Evolutionary conservation across 2,888 invertebrate species (phyloP).

Genomic region (Amblyjoppa fuscipennis): DNA sequence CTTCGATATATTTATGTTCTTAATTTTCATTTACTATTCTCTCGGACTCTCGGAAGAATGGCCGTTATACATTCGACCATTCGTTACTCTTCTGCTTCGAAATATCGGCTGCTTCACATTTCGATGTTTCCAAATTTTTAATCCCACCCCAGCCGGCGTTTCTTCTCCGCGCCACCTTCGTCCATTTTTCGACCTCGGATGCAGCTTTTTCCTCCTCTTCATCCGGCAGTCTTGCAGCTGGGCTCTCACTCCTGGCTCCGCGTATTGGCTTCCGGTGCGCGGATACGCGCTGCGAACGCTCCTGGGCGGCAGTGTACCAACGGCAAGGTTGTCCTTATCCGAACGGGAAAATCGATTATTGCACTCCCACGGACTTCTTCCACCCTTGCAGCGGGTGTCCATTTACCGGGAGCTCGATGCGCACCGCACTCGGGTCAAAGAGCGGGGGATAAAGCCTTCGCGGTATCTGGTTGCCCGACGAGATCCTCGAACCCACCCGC

Average conservation of each 20-base stretch:
- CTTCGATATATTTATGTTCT: too few species aligned
- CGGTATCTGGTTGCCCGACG: slow-evolving; percentile 32
- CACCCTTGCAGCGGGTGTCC: not conserved
- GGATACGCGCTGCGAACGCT: not conserved
- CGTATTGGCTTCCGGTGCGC: slow-evolving; percentile 23
- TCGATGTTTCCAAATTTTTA: too few species aligned
- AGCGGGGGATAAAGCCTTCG: slow-evolving; percentile 41
- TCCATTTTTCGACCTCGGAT: slow-evolving; percentile 37
- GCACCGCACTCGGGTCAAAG: slow-evolving; percentile 37
- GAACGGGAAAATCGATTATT: slow-evolving; percentile 63
- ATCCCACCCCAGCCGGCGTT: slow-evolving; percentile 7
- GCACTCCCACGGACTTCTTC: slow-evolving; percentile 30
- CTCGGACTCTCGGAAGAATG: too few species aligned
- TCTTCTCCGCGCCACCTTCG: not conserved
- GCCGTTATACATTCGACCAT: too few species aligned
- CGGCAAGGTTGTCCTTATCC: slow-evolving; percentile 39
- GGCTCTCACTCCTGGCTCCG: slow-evolving; percentile 30
- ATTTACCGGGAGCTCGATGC: not conserved
- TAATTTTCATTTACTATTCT: too few species aligned
- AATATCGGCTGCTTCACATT: too few species aligned
- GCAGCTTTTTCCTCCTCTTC: slow-evolving; percentile 32
- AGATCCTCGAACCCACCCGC: not conserved
- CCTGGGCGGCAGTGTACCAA: not conserved
- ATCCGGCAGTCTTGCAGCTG: slow-evolving; percentile 11
- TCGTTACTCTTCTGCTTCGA: too few species aligned